Percentiles rank a stretch among this genome's conserved stretches.
Evolutionary conservation across 2,797 vertebrate species (phyloP).

Genomic region (Sebastes taczanowskii): DNA sequence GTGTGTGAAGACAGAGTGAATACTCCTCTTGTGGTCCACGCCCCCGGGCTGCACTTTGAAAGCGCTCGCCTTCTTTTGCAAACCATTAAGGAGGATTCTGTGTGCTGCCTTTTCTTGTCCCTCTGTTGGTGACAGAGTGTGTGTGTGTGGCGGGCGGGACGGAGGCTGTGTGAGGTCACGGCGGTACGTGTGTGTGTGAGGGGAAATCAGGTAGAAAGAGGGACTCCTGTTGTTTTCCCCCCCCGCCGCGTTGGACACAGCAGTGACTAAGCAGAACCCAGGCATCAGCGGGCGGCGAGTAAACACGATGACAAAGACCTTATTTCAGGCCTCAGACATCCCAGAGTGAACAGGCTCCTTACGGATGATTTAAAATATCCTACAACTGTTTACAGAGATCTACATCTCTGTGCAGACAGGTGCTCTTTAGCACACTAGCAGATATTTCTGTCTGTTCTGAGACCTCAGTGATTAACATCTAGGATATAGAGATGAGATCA

Average conservation of each 20-base stretch:
- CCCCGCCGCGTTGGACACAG: conserved; percentile 20
- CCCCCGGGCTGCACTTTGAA: conserved; percentile 61
- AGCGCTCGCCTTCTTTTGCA: conserved; percentile 32
- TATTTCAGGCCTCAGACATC: conserved; percentile 22
- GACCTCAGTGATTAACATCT: neutral
- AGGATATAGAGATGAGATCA: neutral
- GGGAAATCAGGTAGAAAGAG: conserved; percentile 3
- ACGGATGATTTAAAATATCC: conserved; percentile 12
- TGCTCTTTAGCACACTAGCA: no score
- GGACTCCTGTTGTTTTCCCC: conserved; percentile 25
- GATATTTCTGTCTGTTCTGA: no score
- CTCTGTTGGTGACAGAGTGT: neutral
- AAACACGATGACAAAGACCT: conserved; percentile 46
- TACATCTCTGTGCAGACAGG: neutral
- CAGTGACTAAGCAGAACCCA: conserved; percentile 58
- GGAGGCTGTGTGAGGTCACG: conserved; percentile 15
- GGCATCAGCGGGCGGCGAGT: conserved; percentile 34
- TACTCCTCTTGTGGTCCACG: conserved; percentile 15
- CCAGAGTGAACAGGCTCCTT: conserved; percentile 14
- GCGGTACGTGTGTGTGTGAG: neutral
- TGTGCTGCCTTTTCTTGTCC: conserved; percentile 29
- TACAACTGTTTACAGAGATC: conserved; percentile 1
- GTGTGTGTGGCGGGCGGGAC: neutral
- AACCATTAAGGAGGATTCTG: conserved; percentile 51
- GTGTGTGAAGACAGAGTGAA: conserved; percentile 6